A percentile compares a stretch with the other conserved stretches of the same genome.
These are phyloP conservation scores for Belgica antarctica DNA, from an alignment of 2,888 invertebrate genomes.

Conservation along the genomic window DNA sequence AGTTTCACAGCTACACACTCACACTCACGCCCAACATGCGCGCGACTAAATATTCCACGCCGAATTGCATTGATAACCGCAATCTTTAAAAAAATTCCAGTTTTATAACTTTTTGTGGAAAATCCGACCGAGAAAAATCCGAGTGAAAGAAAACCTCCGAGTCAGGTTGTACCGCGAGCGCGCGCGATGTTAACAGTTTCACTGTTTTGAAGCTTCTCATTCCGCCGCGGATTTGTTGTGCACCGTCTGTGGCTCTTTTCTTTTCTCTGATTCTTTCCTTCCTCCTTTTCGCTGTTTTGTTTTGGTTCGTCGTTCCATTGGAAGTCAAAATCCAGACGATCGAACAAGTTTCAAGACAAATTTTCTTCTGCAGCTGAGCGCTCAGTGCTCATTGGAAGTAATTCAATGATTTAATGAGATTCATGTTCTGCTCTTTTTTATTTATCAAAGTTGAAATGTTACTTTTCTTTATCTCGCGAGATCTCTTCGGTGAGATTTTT, in stretches of 20 bases:
- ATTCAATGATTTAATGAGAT: slow-evolving; percentile 35
- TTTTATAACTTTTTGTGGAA: background rate
- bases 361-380: slow-evolving; percentile 34
- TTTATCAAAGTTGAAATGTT: slow-evolving; percentile 12
- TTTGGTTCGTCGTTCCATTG: slow-evolving; percentile 49
- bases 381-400: slow-evolving; percentile 41
- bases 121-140: too few species aligned
- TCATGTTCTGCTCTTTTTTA: slow-evolving; percentile 26
- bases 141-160: background rate
- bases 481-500: background rate
- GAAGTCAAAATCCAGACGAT: slow-evolving; percentile 52
- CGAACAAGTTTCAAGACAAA: slow-evolving; percentile 48
- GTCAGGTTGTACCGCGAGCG: slow-evolving; percentile 27
- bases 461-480: slow-evolving; percentile 14
- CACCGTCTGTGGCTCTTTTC: slow-evolving; percentile 27
- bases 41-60: slow-evolving; percentile 8
- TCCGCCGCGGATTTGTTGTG: slow-evolving; percentile 18
- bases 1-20: slow-evolving; percentile 29
- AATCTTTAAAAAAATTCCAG: background rate
- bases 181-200: slow-evolving; percentile 38
- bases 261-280: slow-evolving; percentile 35
- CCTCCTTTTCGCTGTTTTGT: too few species aligned
- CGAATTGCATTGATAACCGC: too few species aligned
- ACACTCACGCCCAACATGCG: background rate
- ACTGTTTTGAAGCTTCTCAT: slow-evolving; percentile 39